These are phyloP conservation scores for Sebastes iracundus DNA, from an alignment of 2,797 vertebrate genomes.

Conservation along the genomic window DNA sequence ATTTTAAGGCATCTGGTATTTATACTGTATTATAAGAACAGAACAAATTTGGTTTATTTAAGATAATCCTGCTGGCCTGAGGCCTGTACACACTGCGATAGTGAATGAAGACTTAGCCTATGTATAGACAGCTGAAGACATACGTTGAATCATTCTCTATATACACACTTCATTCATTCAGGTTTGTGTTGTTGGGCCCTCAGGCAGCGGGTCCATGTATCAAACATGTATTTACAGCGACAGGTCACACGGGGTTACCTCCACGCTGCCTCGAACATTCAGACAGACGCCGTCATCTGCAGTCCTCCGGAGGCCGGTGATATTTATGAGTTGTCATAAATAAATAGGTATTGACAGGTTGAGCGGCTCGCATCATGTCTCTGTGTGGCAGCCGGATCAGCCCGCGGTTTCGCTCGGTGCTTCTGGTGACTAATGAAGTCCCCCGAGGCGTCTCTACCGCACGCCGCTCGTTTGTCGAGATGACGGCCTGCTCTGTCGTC, in stretches of 20 bases:
- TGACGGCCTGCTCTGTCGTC: neutral
- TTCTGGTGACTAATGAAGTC: conserved; percentile 66
- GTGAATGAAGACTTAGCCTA: neutral
- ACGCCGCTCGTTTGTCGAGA: conserved; percentile 2
- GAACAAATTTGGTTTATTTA: neutral
- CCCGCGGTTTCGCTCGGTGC: conserved; percentile 33
- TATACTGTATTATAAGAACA: neutral
- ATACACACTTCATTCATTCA: neutral
- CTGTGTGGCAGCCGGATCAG: conserved; percentile 14
- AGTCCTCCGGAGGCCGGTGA: neutral
- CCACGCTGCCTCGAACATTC: neutral
- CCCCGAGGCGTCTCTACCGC: conserved; percentile 24
- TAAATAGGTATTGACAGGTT: conserved; percentile 50
- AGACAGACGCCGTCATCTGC: neutral
- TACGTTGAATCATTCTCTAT: neutral
- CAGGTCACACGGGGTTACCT: neutral
- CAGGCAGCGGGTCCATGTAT: neutral
- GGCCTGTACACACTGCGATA: neutral
- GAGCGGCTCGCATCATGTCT: conserved; percentile 16
- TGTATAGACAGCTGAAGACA: no score
- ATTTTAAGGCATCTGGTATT: neutral
- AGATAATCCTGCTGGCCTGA: neutral
- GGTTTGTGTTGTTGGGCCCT: neutral
- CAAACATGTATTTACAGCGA: neutral
- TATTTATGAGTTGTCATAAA: conserved; percentile 1